A percentile compares a stretch with the other conserved stretches of the same genome.
phyloP scores from a whole-genome alignment of 2,888 invertebrate species.

The Protophormia terraenovae region DNA sequence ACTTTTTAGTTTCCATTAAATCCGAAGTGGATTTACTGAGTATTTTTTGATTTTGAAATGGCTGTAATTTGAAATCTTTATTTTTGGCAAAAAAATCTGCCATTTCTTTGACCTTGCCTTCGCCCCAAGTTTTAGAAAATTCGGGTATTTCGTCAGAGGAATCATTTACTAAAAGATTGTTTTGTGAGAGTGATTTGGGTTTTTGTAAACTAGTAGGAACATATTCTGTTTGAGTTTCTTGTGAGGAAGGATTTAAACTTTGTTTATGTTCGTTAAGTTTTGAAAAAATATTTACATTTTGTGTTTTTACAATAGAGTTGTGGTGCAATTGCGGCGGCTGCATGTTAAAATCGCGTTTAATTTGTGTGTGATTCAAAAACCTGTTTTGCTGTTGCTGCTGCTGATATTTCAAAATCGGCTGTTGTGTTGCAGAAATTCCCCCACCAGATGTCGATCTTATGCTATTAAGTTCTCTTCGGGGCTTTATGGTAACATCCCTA shows the following conservation, averaged over 20 bases:
- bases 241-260: constrained; percentile 12
- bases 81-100: constrained; percentile 84
- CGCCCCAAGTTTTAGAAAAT: constrained; percentile 81
- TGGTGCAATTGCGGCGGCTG: constrained; percentile 41
- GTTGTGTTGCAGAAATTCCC: neutral
- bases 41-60: constrained; percentile 42
- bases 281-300: constrained; percentile 62
- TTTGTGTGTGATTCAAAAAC: constrained; percentile 69
- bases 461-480: constrained; percentile 75
- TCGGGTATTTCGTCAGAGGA: constrained; percentile 31
- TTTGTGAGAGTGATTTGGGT: constrained; percentile 63
- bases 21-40: constrained; percentile 76
- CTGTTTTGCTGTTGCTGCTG: constrained; percentile 56
- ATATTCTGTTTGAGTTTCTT: constrained; percentile 37
- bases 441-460: constrained; percentile 75
- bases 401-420: constrained; percentile 49
- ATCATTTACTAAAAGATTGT: constrained; percentile 45
- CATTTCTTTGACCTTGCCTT: constrained; percentile 87
- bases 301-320: constrained; percentile 47
- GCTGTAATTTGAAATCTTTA: constrained; percentile 80
- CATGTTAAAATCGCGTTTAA: constrained; percentile 46
- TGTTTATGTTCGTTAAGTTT: constrained; percentile 39
- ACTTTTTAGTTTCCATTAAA: constrained; percentile 57
- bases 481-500: constrained; percentile 61
- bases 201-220: constrained; percentile 48